Conservation (phyloP, 2,888 invertebrate species). For the Cabera pusaria region DNA sequence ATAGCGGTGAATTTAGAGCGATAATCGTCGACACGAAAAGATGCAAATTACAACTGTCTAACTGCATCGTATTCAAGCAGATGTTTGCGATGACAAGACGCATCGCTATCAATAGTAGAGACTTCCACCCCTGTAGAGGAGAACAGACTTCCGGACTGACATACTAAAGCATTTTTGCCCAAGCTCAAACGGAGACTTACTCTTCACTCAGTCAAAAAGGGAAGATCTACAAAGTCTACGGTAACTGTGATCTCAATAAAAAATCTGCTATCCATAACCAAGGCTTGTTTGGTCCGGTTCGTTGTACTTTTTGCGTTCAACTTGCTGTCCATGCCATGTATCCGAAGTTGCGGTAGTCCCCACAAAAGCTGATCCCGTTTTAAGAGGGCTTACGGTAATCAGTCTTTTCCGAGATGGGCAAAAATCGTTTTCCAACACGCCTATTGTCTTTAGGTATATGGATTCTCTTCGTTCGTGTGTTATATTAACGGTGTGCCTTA, state of each 20-base stretch:
- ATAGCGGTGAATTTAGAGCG: too few species aligned
- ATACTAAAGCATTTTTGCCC: too few species aligned
- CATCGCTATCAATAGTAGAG: too few species aligned
- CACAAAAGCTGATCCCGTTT: constrained; percentile 68
- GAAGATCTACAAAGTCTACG: constrained; percentile 21
- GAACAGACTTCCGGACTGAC: too few species aligned
- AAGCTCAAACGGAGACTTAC: too few species aligned
- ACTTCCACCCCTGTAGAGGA: too few species aligned
- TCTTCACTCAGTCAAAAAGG: too few species aligned
- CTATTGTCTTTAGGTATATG: constrained; percentile 57
- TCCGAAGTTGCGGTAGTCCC: constrained; percentile 43
- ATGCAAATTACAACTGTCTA: too few species aligned
- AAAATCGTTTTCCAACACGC: constrained; percentile 46
- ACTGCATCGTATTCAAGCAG: too few species aligned
- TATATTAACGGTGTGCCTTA: constrained; percentile 57
- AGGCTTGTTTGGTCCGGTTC: constrained; percentile 35
- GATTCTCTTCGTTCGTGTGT: constrained; percentile 32
- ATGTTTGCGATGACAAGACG: too few species aligned
- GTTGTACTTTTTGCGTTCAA: constrained; percentile 46
- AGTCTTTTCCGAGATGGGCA: constrained; percentile 32
- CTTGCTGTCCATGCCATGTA: constrained; percentile 47
- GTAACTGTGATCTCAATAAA: constrained; percentile 32
- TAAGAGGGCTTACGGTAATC: constrained; percentile 65
- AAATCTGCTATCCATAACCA: constrained; percentile 45
- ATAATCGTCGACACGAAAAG: too few species aligned